These are phyloP conservation scores for Fopius arisanus DNA, from an alignment of 1,140 invertebrate genomes.

Conservation along the genomic window DNA sequence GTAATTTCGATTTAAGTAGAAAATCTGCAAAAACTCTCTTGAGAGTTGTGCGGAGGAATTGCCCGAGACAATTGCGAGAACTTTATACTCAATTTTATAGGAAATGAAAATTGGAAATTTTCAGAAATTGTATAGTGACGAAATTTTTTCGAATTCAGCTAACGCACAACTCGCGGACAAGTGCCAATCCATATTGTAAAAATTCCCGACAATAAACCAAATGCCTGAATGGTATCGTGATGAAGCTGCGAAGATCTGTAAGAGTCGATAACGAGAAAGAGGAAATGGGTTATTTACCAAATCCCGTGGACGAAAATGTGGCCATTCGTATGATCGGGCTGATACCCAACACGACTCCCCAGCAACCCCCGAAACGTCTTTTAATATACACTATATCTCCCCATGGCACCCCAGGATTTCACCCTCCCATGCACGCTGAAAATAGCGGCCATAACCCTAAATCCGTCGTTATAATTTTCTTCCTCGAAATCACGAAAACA, in stretches of 20 bases:
- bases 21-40: no score
- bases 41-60: no score
- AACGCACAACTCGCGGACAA: no score
- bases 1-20: no score
- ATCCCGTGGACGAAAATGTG: conserved; percentile 58
- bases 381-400: conserved; percentile 66
- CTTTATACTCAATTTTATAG: no score
- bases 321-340: conserved; percentile 64
- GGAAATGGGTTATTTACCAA: conserved; percentile 43
- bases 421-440: conserved; percentile 32
- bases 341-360: conserved; percentile 46
- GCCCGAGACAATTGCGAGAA: no score
- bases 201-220: no score
- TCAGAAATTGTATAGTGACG: no score
- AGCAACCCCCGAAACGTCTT: conserved; percentile 59
- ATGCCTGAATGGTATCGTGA: no score
- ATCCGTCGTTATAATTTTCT: conserved; percentile 25
- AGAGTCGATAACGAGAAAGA: conserved; percentile 31
- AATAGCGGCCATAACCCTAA: conserved; percentile 30
- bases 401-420: conserved; percentile 48
- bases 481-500: background rate
- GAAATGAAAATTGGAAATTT: no score
- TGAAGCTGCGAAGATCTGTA: background rate
- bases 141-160: no score
- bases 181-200: no score